A percentile compares a stretch with the other conserved stretches of the same genome.
Evolutionary conservation across 2,888 invertebrate species (phyloP).

Genomic region (Cremastinae sp.): DNA sequence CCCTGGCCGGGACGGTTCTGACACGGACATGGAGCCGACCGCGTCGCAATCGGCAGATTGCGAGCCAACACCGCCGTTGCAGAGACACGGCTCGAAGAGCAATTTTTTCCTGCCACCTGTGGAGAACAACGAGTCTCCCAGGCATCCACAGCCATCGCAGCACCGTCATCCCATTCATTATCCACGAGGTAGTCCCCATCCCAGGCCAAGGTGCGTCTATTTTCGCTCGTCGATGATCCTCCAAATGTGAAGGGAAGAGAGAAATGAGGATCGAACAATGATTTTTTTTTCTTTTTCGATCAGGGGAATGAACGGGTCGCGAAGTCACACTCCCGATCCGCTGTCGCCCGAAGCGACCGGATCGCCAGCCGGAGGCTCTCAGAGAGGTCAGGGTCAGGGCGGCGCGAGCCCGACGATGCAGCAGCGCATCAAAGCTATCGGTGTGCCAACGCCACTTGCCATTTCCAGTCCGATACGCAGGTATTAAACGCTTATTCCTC

Average conservation of each 20-base stretch:
- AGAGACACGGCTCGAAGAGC: slow-evolving; percentile 92
- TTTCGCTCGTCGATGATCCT: no score
- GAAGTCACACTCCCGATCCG: slow-evolving; percentile 84
- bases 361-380: slow-evolving; percentile 75
- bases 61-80: slow-evolving; percentile 93
- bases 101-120: slow-evolving; percentile 92
- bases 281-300: slow-evolving; percentile 60
- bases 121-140: slow-evolving; percentile 80
- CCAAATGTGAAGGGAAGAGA: no score
- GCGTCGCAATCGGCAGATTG: slow-evolving; percentile 96
- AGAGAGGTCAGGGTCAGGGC: slow-evolving; percentile 77
- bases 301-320: slow-evolving; percentile 85
- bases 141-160: slow-evolving; percentile 80
- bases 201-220: slow-evolving; percentile 84
- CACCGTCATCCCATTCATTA: slow-evolving; percentile 83
- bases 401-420: slow-evolving; percentile 92
- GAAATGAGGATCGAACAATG: no score
- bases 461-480: slow-evolving; percentile 94
- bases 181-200: slow-evolving; percentile 90
- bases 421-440: slow-evolving; percentile 93
- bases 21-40: slow-evolving; percentile 93
- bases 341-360: slow-evolving; percentile 83
- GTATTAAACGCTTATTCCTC: slow-evolving; percentile 81
- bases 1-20: slow-evolving; percentile 90
- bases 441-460: slow-evolving; percentile 93